These are phyloP conservation scores for Acholoe squamosa DNA, from an alignment of 2,888 invertebrate species.

Conservation along the genomic window DNA sequence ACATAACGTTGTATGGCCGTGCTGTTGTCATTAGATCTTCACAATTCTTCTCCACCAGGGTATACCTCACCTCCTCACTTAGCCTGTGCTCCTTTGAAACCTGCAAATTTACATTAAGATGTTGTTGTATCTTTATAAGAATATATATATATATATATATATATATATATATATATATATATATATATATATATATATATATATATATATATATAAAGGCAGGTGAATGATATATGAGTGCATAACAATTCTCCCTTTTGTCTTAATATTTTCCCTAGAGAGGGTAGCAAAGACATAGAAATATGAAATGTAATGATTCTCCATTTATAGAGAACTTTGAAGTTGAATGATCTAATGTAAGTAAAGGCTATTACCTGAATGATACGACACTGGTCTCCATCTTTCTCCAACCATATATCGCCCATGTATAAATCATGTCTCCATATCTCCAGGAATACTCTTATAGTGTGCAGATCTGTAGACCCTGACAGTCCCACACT, in stretches of 20 bases:
- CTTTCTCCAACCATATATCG: slow-evolving; percentile 12
- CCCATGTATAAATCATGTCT: slow-evolving; percentile 2
- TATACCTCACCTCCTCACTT: neutral
- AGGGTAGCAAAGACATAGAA: no score
- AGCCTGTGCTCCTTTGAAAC: slow-evolving; percentile 2
- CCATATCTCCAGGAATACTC: neutral
- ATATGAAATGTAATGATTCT: neutral
- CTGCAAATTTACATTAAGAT: slow-evolving; percentile 8
- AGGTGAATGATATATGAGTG: no score
- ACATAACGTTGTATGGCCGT: neutral
- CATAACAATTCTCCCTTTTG: no score
- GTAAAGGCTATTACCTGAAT: no score
- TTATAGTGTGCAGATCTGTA: neutral
- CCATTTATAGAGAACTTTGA: neutral
- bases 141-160: no score
- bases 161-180: no score
- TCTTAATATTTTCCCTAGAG: no score
- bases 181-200: no score
- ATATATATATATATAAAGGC: no score
- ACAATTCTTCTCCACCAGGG: neutral
- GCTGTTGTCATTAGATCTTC: neutral
- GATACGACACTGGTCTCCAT: neutral
- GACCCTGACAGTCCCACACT: neutral
- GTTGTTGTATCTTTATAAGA: no score
- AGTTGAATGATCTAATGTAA: neutral